These are phyloP conservation scores for Papilio aristodemus DNA, from an alignment of 1,140 invertebrate species.

Conservation along the genomic window DNA sequence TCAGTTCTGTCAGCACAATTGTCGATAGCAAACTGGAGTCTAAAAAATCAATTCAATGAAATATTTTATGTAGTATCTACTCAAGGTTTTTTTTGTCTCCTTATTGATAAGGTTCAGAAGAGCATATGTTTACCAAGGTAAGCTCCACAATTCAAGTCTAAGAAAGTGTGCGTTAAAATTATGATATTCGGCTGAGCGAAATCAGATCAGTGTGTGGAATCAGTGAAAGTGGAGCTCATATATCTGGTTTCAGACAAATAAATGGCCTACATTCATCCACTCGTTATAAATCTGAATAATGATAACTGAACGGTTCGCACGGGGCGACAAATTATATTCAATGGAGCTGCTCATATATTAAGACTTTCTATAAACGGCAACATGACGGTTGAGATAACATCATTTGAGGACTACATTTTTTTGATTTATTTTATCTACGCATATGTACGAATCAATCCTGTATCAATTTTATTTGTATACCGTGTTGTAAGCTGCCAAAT, in stretches of 20 bases:
- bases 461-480: background rate
- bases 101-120: no score
- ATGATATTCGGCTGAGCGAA: no score
- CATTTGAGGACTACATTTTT: background rate
- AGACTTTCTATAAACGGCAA: conserved; percentile 7
- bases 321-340: conserved; percentile 37
- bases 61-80: no score
- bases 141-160: no score
- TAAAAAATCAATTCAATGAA: no score
- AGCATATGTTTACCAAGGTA: no score
- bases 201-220: background rate
- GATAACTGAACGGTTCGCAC: conserved; percentile 3
- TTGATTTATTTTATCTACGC: background rate
- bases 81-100: no score
- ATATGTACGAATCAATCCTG: background rate
- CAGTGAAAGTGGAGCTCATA: background rate
- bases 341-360: conserved; percentile 25
- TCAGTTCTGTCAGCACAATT: no score
- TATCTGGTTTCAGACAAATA: background rate
- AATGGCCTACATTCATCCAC: background rate
- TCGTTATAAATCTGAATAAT: conserved; percentile 13
- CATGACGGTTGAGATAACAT: background rate
- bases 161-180: no score
- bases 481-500: background rate
- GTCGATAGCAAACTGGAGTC: no score